phyloP scores from a whole-genome alignment of 1,140 invertebrate species.

The Stegodyphus mimosarum region DNA sequence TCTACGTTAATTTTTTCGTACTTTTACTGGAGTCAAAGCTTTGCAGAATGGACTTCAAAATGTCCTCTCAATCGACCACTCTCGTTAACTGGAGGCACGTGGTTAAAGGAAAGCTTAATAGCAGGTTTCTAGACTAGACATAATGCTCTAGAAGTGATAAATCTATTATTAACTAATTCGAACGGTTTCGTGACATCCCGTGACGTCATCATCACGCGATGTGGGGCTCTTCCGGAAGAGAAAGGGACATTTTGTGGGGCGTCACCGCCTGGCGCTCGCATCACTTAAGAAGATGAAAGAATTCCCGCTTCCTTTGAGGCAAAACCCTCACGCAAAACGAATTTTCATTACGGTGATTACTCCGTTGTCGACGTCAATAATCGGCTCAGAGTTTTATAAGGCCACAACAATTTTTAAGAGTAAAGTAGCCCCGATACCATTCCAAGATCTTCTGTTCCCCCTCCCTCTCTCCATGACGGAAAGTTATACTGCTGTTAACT shows the following conservation, averaged over 20 bases:
- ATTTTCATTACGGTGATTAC: not conserved
- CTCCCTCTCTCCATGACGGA: too few relatives aligned
- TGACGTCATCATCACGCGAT: not conserved
- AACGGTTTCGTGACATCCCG: not conserved
- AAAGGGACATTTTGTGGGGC: not conserved
- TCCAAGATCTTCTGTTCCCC: too few relatives aligned
- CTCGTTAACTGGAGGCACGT: too few relatives aligned
- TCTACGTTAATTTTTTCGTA: too few relatives aligned
- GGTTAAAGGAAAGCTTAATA: not conserved
- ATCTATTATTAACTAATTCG: not conserved
- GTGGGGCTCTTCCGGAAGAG: not conserved
- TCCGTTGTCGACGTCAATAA: too few relatives aligned
- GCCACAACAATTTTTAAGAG: too few relatives aligned
- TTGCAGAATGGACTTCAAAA: too few relatives aligned
- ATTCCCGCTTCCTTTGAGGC: not conserved
- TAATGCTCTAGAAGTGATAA: not conserved
- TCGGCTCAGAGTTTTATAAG: too few relatives aligned
- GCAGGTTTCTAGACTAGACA: not conserved
- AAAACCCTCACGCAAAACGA: not conserved
- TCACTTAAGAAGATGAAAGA: conserved; percentile 1
- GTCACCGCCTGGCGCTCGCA: not conserved
- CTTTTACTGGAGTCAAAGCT: too few relatives aligned
- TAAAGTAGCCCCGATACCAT: too few relatives aligned
- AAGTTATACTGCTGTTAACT: too few relatives aligned
- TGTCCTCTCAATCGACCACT: too few relatives aligned